These are phyloP conservation scores for Harpegnathos saltator DNA, from an alignment of 1,140 invertebrate genomes.

Conservation along the genomic window DNA sequence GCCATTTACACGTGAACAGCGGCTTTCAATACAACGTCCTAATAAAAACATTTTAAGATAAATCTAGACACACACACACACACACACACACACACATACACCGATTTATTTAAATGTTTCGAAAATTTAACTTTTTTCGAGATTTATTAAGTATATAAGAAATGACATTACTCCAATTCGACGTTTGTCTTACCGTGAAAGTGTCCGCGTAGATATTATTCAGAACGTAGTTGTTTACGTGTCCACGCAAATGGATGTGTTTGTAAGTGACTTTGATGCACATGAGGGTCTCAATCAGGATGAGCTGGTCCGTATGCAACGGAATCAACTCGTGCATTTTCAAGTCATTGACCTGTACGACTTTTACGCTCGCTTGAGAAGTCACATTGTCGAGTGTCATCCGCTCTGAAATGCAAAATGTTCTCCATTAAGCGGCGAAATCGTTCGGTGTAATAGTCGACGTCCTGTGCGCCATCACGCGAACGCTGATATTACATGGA, in stretches of 20 bases:
- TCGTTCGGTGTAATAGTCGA: background rate
- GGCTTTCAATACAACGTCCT: too few species aligned
- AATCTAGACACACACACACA: too few species aligned
- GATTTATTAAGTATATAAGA: background rate
- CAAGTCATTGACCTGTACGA: constrained; percentile 71
- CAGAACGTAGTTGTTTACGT: constrained; percentile 68
- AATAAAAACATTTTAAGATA: too few species aligned
- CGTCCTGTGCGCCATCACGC: background rate
- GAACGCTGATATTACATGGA: background rate
- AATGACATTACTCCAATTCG: background rate
- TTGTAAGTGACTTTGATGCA: constrained; percentile 63
- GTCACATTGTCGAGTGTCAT: constrained; percentile 67
- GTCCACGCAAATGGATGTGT: constrained; percentile 67
- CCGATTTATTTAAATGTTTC: background rate
- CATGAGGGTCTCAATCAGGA: constrained; percentile 41
- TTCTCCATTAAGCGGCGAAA: background rate
- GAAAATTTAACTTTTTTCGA: background rate
- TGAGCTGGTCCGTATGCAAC: constrained; percentile 66
- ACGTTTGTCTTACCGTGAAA: constrained; percentile 72
- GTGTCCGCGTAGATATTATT: constrained; percentile 74
- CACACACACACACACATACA: too few species aligned
- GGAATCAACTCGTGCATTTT: constrained; percentile 67
- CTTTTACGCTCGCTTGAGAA: constrained; percentile 67
- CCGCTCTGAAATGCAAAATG: constrained; percentile 54
- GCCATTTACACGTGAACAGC: too few species aligned